phyloP scores from a whole-genome alignment of 2,888 invertebrate genomes.

The Amphiduros pacificus region DNA sequence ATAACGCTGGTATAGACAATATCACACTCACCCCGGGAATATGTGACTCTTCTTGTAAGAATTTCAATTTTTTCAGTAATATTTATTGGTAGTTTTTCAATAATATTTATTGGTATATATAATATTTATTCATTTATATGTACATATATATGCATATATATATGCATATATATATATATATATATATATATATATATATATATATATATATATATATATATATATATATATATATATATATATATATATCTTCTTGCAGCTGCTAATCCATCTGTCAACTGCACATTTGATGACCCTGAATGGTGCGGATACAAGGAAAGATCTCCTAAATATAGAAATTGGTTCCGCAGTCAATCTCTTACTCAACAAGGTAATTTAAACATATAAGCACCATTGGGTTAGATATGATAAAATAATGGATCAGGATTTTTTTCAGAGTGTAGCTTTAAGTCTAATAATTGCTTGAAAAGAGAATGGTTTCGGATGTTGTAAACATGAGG shows the following conservation, averaged over 20 bases:
- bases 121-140: too few species aligned
- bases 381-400: too few species aligned
- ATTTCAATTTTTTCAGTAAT: too few species aligned
- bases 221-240: neutral
- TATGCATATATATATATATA: neutral
- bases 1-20: constrained; percentile 24
- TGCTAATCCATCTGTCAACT: constrained; percentile 11
- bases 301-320: constrained; percentile 25
- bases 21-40: constrained; percentile 19
- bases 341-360: constrained; percentile 27
- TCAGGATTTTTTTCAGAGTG: too few species aligned
- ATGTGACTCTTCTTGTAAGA: too few species aligned
- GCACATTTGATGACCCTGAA: constrained; percentile 20
- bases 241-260: neutral
- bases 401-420: too few species aligned
- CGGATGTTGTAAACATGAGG: too few species aligned
- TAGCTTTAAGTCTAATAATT: too few species aligned
- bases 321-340: constrained; percentile 11
- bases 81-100: too few species aligned
- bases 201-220: neutral
- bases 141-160: neutral
- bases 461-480: too few species aligned
- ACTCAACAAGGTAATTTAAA: too few species aligned
- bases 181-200: neutral
- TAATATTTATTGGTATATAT: too few species aligned